Percentiles rank a stretch among this genome's conserved stretches.
Evolutionary conservation across 2,797 vertebrate species (phyloP).

Genomic region (Benthosema pterotum): DNA sequence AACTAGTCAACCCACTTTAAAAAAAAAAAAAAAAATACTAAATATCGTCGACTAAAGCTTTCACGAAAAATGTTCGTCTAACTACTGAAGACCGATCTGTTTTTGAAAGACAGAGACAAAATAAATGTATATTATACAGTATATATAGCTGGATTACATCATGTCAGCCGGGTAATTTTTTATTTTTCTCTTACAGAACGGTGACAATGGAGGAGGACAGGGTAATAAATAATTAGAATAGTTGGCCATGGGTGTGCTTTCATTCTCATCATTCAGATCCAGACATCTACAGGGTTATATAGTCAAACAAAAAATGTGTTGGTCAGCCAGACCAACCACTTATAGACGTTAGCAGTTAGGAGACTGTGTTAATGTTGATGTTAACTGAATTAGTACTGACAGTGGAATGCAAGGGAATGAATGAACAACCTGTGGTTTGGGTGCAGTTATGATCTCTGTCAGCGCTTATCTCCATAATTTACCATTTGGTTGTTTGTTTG

Average conservation of each 20-base stretch:
- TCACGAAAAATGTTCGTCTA: too few species aligned
- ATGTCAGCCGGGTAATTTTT: conserved; percentile 66
- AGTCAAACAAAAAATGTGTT: conserved; percentile 60
- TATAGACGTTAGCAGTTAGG: conserved; percentile 47
- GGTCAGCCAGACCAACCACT: conserved; percentile 52
- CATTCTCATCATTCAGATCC: conserved; percentile 57
- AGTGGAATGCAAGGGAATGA: conserved; percentile 76
- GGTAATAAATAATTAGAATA: conserved; percentile 68
- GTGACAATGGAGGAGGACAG: conserved; percentile 28
- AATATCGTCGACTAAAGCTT: too few species aligned
- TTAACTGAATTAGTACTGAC: conserved; percentile 66
- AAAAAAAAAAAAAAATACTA: too few species aligned
- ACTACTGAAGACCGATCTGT: too few species aligned
- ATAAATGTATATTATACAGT: too few species aligned
- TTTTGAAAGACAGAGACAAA: too few species aligned
- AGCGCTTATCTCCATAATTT: too few species aligned
- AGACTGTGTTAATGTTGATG: conserved; percentile 50
- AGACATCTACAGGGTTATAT: too few species aligned
- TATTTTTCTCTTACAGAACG: conserved; percentile 62
- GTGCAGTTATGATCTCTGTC: too few species aligned
- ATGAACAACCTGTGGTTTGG: conserved; percentile 55
- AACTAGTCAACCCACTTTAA: too few species aligned
- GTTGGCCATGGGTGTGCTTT: conserved; percentile 59
- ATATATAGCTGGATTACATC: too few species aligned
- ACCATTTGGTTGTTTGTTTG: too few species aligned